A percentile compares a stretch with the other conserved stretches of the same genome.
Evolutionary conservation across 2,113 vertebrate genomes (phyloP).

Genomic region (Odontesthes bonariensis): DNA sequence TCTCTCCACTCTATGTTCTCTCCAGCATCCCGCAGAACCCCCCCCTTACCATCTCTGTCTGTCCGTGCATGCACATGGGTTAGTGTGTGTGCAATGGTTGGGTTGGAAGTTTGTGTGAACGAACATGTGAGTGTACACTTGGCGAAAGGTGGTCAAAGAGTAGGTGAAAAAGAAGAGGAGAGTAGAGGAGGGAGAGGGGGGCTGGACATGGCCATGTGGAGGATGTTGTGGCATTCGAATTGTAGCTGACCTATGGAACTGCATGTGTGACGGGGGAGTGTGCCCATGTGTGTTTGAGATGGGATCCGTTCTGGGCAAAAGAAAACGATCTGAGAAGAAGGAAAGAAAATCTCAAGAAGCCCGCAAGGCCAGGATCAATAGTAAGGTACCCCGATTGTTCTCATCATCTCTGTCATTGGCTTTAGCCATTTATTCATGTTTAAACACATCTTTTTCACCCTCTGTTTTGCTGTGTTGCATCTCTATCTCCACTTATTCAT

Average conservation of each 20-base stretch:
- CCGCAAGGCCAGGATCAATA: conserved; percentile 83
- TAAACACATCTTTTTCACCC: not conserved
- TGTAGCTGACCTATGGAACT: conserved; percentile 68
- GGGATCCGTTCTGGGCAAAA: conserved; percentile 84
- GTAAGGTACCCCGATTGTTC: conserved; percentile 82
- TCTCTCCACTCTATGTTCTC: conserved; percentile 53
- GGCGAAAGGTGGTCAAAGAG: conserved; percentile 52
- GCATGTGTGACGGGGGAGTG: conserved; percentile 45
- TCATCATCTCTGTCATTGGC: conserved; percentile 53
- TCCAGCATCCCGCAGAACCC: conserved; percentile 74
- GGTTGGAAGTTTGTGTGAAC: conserved; percentile 47
- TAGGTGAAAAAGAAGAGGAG: conserved; percentile 49
- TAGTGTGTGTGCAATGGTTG: conserved; percentile 29
- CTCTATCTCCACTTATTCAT: conserved; percentile 21
- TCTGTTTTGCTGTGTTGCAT: conserved; percentile 16
- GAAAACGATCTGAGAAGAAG: conserved; percentile 75
- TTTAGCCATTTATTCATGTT: conserved; percentile 17
- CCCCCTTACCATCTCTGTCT: conserved; percentile 63
- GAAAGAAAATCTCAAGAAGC: conserved; percentile 71
- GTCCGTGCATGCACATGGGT: conserved; percentile 50
- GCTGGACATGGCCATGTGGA: conserved; percentile 73
- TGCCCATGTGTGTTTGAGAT: conserved; percentile 69
- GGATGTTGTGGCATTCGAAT: conserved; percentile 70
- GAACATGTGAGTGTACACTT: conserved; percentile 62
- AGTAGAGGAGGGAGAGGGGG: conserved; percentile 44